Base-by-base conservation (phyloP, 2,797 vertebrate species). In the Hirundo rustica region DNA sequence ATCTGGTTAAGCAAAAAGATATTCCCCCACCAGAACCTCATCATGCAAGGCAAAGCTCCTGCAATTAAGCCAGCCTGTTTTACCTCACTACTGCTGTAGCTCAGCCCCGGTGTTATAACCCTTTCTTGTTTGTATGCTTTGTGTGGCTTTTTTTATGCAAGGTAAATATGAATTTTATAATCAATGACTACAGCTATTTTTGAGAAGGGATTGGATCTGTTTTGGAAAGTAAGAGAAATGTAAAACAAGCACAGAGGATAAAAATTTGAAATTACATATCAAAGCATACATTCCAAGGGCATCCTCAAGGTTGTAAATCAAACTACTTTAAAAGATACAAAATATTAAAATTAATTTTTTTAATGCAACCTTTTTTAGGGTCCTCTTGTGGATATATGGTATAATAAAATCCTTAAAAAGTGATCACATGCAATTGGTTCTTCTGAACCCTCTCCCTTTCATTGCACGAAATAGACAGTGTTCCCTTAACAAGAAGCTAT, bases 1-100 rank as follows among this genome's bases (percentile, higher is more conserved):
- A 92, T 40, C 90, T 96, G 93, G 85, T 32, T 92, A 70, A 96
- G 85, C 60, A 89, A 85, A 79, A 80, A 93, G 85, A 61, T 42
- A 87, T 11, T 91, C 60, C 85, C 80, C 66, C 90, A 95, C 53
- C 80, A 93, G 75, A 95, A 93, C 36, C 50, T 95, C 85, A 89
- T 93, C 55, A 70, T 38, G 83, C 40, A 81, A 88, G 94, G 74
- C 55, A 84, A 90, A 95, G 55, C 74, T 83, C 80, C 77, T 91
- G 74, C 67, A 92, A 94, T 89, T 87, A 89, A 92, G 66, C 71
- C 55, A 94, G 32, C 87, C 71, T 87, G 44, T 67, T 93, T 85
- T 57, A 89, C 71, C 64, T 87, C 74, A 66, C 7, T 34, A 40
- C 22, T 67, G 55, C 71, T 89, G 72, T 53, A 89, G 38, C 78